These are phyloP conservation scores for Myodes glareolus DNA, from an alignment of 2,113 vertebrate species.

Conservation along the genomic window DNA sequence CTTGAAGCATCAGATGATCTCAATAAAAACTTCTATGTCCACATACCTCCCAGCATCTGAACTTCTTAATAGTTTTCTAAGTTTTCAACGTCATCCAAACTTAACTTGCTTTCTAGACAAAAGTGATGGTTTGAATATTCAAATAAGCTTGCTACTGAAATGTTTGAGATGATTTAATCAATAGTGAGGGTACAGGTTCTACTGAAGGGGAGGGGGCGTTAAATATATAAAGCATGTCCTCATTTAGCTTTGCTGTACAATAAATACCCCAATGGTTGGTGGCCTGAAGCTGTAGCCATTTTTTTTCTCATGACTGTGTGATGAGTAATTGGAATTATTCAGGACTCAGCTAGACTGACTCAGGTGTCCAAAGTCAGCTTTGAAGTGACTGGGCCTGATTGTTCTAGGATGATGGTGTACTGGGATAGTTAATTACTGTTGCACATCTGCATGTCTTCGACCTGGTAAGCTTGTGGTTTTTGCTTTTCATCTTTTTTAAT, in stretches of 20 bases:
- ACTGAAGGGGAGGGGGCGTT: not conserved
- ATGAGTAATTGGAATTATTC: not conserved
- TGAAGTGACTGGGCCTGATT: not conserved
- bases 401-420: not conserved
- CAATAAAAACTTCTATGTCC: slow-evolving; percentile 41
- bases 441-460: not conserved
- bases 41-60: not conserved
- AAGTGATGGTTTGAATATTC: slow-evolving; percentile 30
- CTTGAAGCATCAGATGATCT: slow-evolving; percentile 39
- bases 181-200: not conserved
- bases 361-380: not conserved
- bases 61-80: slow-evolving; percentile 11
- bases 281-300: not conserved
- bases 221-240: not conserved
- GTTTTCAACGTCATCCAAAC: slow-evolving; percentile 11
- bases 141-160: not conserved
- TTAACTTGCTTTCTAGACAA: slow-evolving; percentile 24
- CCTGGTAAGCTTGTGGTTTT: not conserved
- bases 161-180: not conserved
- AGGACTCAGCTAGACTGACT: not conserved
- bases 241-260: not conserved
- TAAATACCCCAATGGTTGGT: not conserved
- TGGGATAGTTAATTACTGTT: not conserved
- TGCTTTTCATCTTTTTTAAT: not conserved
- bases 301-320: not conserved